Evolutionary conservation across 1,140 invertebrate genomes (phyloP), one percentile per base, ranked within the genome.

Genomic region (Diploscapter pachys): DNA sequence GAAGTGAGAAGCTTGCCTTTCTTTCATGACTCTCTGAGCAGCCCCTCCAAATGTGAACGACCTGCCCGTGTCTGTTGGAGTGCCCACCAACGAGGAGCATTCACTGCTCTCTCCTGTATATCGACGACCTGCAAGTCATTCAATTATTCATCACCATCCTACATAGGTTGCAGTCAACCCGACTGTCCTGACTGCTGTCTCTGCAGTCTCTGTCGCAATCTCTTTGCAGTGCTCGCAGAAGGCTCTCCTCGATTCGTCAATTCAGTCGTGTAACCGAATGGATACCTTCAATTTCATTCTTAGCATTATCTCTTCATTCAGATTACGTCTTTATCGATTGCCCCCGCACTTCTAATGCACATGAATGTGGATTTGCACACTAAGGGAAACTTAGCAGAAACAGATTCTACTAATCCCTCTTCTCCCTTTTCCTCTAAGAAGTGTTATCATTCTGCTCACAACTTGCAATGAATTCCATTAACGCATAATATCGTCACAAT

Each of bases 41-140:
- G 73, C 73, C 3, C 72, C 83, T 48, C 73, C 84, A 66, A 85
- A 85, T 3, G 83, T 85, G 71, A 85, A 85, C 52, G 83, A 85
- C 53, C 83, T 71, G 2, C 83, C 83, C 11, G 84, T 85, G 57
- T 85, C 83, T n/a, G 84, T 85, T 52, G 83, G 83, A 48, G 83
- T 85, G 48, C 83, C 83, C 53, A 85, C 84, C 5, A 84, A 66
- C 31, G 84, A 85, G 11, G 79, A 83, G n/a, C 81, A 80, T 66
- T 83, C 84, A 61, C 84, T 84, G 64, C 82, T 84, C 70, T 85
- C 83, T 31, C 83, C 83, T 54, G 82, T 84, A 71, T 85, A 84
- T 57, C 82, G 75, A 51, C 82, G 80, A 51, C 82, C 82, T 75
- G 76, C 69, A 65, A 81, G 63, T 54, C 67, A 69, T 74, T 64